Percentiles rank a stretch among this genome's conserved stretches.
Evolutionary conservation across 2,888 invertebrate species (phyloP).

Genomic region (Conomelus anceps): DNA sequence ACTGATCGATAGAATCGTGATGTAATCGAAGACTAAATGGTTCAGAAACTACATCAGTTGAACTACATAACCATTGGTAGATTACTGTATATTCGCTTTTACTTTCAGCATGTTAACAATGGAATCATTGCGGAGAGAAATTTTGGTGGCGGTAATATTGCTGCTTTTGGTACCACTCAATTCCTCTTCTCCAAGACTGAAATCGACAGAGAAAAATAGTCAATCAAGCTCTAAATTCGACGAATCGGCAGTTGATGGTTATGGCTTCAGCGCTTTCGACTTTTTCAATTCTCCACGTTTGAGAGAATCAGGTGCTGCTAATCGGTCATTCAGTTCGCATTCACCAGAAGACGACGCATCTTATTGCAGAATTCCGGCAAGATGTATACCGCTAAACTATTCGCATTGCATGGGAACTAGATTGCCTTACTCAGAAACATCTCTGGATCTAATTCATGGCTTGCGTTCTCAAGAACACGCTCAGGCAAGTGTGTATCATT

Average conservation of each 20-base stretch:
- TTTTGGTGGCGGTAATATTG: not conserved
- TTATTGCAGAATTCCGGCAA: conserved; percentile 59
- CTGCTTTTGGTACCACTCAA: not conserved
- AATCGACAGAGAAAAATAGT: not conserved
- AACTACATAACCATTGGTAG: not conserved
- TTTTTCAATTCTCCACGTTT: not conserved
- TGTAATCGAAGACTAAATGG: no score
- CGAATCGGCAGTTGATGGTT: not conserved
- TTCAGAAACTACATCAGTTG: no score
- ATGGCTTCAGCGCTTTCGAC: not conserved
- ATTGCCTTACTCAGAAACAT: conserved; percentile 69
- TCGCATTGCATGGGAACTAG: conserved; percentile 68
- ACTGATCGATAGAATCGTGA: no score
- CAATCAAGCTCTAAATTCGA: not conserved
- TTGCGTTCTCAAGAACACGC: conserved; percentile 58
- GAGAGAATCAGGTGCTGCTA: not conserved
- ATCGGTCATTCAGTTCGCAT: not conserved
- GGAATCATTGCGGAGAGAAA: not conserved
- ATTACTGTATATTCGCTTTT: not conserved
- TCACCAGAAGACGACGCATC: not conserved
- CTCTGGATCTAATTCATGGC: conserved; percentile 65
- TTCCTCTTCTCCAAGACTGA: not conserved
- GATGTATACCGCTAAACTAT: conserved; percentile 56
- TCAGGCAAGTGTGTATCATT: conserved; percentile 41
- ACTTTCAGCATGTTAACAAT: not conserved